Percentiles rank a stretch among this genome's conserved stretches.
Conservation (phyloP, 2,888 invertebrate genomes). For the Metopia argyrocephala region DNA sequence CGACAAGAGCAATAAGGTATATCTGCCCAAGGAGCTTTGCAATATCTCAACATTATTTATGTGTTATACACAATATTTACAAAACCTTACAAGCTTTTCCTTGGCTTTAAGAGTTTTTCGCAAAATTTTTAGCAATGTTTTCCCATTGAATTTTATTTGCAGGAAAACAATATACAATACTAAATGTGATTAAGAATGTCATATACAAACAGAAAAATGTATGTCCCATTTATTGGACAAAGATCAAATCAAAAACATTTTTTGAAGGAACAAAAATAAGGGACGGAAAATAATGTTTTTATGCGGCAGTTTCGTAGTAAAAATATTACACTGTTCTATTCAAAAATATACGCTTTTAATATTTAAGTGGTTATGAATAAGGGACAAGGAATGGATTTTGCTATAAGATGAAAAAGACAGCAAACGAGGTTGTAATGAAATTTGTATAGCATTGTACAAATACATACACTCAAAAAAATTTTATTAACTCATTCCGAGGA, state of each 20-base stretch:
- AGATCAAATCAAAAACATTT: no score
- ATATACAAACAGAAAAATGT: no score
- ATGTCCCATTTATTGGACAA: not conserved
- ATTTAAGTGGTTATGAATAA: not conserved
- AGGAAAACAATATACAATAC: no score
- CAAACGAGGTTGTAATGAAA: not conserved
- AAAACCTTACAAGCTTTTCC: not conserved
- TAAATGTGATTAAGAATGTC: no score
- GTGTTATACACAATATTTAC: not conserved
- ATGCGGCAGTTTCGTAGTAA: not conserved
- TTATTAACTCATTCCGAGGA: no score
- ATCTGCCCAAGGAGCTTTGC: not conserved
- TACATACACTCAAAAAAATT: no score
- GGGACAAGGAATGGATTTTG: not conserved
- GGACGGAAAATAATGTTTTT: not conserved
- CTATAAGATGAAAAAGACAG: not conserved
- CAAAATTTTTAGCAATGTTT: no score
- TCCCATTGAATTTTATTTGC: no score
- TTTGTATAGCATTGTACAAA: constrained; percentile 5
- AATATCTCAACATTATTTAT: not conserved
- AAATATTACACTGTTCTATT: not conserved
- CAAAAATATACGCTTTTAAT: not conserved
- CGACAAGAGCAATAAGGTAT: not conserved
- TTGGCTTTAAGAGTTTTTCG: not conserved
- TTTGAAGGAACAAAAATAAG: not conserved